phyloP scores from a whole-genome alignment of 2,888 invertebrate species.

The Nephrocerus scutellatus region DNA sequence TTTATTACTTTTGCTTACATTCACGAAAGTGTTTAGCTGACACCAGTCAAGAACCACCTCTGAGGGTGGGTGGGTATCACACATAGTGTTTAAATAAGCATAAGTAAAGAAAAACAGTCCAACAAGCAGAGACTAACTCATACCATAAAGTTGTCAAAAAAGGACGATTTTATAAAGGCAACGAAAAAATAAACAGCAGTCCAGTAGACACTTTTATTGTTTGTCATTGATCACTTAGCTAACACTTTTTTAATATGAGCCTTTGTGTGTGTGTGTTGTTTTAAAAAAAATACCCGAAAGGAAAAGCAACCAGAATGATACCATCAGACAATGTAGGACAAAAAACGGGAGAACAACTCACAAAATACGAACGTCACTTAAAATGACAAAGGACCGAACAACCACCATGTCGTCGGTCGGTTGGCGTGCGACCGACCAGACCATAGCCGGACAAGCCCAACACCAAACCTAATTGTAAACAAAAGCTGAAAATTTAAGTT shows the following conservation, averaged over 20 bases:
- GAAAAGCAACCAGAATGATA: constrained; percentile 13
- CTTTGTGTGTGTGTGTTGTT: no score
- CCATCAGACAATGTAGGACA: constrained; percentile 1
- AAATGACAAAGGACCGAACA: constrained; percentile 22
- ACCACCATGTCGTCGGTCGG: constrained; percentile 18
- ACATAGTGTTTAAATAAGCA: no score
- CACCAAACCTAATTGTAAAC: constrained; percentile 27
- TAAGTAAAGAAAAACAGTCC: no score
- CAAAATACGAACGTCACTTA: constrained; percentile 21
- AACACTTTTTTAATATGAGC: no score
- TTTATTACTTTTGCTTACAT: no score
- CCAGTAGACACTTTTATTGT: constrained; percentile 26
- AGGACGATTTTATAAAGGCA: no score
- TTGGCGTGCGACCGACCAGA: constrained; percentile 16
- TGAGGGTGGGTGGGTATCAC: no score
- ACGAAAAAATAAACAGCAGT: no score
- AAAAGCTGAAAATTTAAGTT: constrained; percentile 24
- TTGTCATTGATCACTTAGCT: constrained; percentile 25
- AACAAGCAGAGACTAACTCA: no score
- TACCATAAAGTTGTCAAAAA: constrained; percentile 16
- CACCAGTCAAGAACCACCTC: no score
- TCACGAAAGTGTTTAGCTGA: no score
- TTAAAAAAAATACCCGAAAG: no score
- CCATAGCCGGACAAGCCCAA: not conserved
- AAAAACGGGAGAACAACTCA: constrained; percentile 2